phyloP scores from a whole-genome alignment of 2,888 invertebrate species.

The Bedellia somnulentella region DNA sequence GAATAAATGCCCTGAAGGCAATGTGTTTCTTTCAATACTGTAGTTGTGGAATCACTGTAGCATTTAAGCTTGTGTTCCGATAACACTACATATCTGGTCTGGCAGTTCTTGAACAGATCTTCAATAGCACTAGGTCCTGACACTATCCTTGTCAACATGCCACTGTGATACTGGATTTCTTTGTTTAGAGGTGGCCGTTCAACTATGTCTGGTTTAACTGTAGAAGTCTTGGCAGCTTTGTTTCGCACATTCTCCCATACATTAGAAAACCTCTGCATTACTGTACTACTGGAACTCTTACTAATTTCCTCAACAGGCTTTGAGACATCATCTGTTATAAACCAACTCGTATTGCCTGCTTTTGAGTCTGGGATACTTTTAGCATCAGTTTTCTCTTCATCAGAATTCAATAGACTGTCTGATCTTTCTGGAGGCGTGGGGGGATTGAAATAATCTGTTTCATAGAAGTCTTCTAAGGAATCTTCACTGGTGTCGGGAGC shows the following conservation, averaged over 20 bases:
- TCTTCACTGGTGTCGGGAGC: constrained; percentile 40
- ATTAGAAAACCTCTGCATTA: constrained; percentile 38
- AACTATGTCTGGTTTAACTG: constrained; percentile 27
- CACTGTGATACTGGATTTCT: constrained; percentile 57
- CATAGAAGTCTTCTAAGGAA: constrained; percentile 25
- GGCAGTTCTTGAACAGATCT: constrained; percentile 75
- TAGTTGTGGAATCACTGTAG: constrained; percentile 71
- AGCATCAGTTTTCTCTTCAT: constrained; percentile 25
- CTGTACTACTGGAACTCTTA: constrained; percentile 11
- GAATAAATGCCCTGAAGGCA: constrained; percentile 67
- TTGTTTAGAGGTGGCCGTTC: constrained; percentile 54
- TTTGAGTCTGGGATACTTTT: constrained; percentile 19
- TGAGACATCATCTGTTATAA: constrained; percentile 16
- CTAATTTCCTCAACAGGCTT: constrained; percentile 14
- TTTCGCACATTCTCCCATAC: constrained; percentile 49
- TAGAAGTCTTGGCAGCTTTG: constrained; percentile 20
- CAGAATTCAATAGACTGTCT: constrained; percentile 65
- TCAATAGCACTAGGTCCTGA: constrained; percentile 67
- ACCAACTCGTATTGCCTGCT: constrained; percentile 47
- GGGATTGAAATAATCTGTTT: constrained; percentile 51
- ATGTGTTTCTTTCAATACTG: constrained; percentile 69
- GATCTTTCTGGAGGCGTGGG: constrained; percentile 66
- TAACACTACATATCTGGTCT: constrained; percentile 71
- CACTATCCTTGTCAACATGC: constrained; percentile 61
- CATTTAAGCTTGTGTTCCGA: constrained; percentile 73